Evolutionary conservation across 2,888 invertebrate species (phyloP), one percentile per base, ranked within the genome.

Genomic region (Parnassius smintheus): DNA sequence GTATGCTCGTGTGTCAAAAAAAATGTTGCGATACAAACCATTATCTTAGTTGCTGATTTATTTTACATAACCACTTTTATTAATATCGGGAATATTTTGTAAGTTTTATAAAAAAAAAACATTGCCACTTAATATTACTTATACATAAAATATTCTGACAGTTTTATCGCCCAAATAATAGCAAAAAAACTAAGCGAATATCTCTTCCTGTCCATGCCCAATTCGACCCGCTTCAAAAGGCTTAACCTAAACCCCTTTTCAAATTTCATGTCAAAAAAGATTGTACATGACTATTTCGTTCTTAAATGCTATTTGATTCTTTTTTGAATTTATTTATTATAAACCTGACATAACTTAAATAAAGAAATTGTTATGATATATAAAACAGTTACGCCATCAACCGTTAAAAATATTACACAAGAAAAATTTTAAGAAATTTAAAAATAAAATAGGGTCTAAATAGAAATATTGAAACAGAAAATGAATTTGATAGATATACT

Each of bases 221-320:
- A 91, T 89, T 90, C 78, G 85, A 91, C 91, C 91, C 91, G 86
- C 84, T 80, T 91, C 91, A 91, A 90, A 84, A 68, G 85, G 91
- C 88, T 91, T 90, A 88, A 68, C 67, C 70, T 87, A 82, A 88
- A 88, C 80, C 90, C 91, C 85, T 86, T 88, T 89, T 89, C 85
- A 80, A 84, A 81, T 88, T 89, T 86, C 85, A 80, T 86, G 85
- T 85, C 85, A 83, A 80, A 77, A 85, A 59, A 85, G 85, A 88
- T 88, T 85, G 86, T 81, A 86, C 84, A 80, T 83, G 81, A 83
- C 85, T 80, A 85, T 86, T 81, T 83, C 83, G 82, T 88, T 88
- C 84, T 83, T 86, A 89, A 91, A 89, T 86, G 82, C 80, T 71
- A 75, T 75, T 82, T 83, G 86, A 87, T 88, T 86, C 86, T 75